A percentile compares a stretch with the other conserved stretches of the same genome.
These are phyloP conservation scores for Zoanthus solanderi DNA, from an alignment of 92 coral and sea anemone species.

Conservation along the genomic window DNA sequence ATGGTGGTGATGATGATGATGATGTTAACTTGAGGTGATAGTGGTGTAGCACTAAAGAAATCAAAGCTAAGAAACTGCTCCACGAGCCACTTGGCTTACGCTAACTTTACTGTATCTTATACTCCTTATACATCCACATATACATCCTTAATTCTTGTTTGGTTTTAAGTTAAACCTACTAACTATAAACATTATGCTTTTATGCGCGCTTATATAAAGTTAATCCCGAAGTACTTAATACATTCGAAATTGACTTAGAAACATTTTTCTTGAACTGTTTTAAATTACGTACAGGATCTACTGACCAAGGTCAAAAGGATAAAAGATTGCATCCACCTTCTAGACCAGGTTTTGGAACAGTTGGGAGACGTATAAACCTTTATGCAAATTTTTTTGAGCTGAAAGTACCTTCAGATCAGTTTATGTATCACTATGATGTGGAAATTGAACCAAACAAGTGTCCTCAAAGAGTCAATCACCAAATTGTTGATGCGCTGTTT, in stretches of 20 bases:
- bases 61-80: too few relatives aligned
- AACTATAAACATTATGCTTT: too few relatives aligned
- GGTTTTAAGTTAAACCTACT: too few relatives aligned
- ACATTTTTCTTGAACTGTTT: not conserved
- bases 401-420: slow-evolving; percentile 52
- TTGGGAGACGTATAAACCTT: slow-evolving; percentile 70
- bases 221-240: too few relatives aligned
- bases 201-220: too few relatives aligned
- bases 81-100: not conserved
- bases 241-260: too few relatives aligned
- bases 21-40: too few relatives aligned
- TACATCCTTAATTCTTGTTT: too few relatives aligned
- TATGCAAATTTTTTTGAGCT: slow-evolving; percentile 78
- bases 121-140: too few relatives aligned
- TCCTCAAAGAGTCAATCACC: slow-evolving; percentile 65
- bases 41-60: too few relatives aligned
- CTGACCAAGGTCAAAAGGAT: not conserved
- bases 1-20: too few relatives aligned
- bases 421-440: slow-evolving; percentile 83
- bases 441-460: slow-evolving; percentile 71
- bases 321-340: slow-evolving; percentile 58
- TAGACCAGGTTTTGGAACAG: slow-evolving; percentile 80
- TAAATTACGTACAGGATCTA: not conserved
- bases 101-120: too few relatives aligned
- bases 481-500: slow-evolving; percentile 65